Base-by-base conservation (phyloP, 2,888 invertebrate genomes). In the Merodon equestris region DNA sequence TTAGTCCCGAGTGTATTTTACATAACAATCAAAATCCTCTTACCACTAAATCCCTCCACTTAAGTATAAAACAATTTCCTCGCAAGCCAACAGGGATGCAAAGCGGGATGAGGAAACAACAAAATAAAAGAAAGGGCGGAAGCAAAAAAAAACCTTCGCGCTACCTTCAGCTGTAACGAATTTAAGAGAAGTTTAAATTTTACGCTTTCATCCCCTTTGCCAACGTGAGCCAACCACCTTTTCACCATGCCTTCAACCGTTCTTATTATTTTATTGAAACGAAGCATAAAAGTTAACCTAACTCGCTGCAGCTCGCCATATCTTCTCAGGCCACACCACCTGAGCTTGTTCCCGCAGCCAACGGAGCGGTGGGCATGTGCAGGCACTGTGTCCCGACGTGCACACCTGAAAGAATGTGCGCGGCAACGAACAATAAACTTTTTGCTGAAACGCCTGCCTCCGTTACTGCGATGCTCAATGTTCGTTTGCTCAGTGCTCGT, bases 391-490 rank as follows among this genome's bases (percentile, higher is more conserved):
- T 54, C 66, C 60, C 42, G 57, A 63, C 68, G 68, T 51, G 57
- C 74, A 66, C 66, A 75, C 74, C 74, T 75, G 74, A 75, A 68
- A 53, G 57, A 68, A 75, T 75, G 61, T 75, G 42, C 56, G 27
- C 27, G 63, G 68, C 63, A 54, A 63, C 40, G 63, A 75, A 75
- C 63, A 75, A 75, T 75, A 75, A 68, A 74, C 68, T 68, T 68
- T 27, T 40, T 15, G 51, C 48, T 57, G 48, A 66, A 54, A 27
- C 27, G 58, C 42, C 66, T 50, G 67, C 73, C 73, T 47, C 38
- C 60, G 27, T 7, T 27, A 4, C 27, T 27, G 27, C 27, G 7
- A 27, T 27, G 27, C 27, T 27, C 27, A 27, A 7, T 27, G 7
- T n/a, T n/a, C n/a, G n/a, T n/a, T n/a, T n/a, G n/a, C n/a, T n/a